phyloP scores from a whole-genome alignment of 2,113 vertebrate species.

The Myiozetetes cayanensis region DNA sequence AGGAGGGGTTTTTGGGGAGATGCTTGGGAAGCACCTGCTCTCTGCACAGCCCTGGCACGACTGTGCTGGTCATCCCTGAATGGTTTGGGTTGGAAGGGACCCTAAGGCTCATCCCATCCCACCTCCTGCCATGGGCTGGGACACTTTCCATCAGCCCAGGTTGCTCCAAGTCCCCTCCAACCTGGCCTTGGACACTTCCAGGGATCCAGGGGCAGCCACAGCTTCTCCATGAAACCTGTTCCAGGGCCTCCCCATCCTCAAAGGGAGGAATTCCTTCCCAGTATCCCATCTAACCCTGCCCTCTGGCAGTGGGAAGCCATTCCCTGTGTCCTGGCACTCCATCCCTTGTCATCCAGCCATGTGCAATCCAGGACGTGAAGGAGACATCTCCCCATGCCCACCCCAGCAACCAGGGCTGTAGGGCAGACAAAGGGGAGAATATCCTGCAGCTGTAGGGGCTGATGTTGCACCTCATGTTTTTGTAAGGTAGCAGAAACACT shows the following conservation, averaged over 20 bases:
- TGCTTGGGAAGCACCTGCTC: neutral
- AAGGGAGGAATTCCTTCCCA: neutral
- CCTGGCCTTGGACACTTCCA: neutral
- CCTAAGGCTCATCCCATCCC: accelerated
- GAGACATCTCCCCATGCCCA: accelerated
- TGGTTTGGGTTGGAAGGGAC: neutral
- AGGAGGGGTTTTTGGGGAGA: neutral
- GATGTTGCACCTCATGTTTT: neutral
- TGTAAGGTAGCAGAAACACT: accelerated
- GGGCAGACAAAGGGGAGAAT: accelerated
- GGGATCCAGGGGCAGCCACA: neutral
- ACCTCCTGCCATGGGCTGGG: neutral
- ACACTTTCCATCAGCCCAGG: neutral
- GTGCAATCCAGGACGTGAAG: accelerated
- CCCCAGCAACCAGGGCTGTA: neutral
- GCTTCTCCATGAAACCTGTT: neutral
- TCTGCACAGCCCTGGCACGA: neutral
- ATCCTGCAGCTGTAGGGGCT: neutral
- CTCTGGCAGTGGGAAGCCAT: neutral
- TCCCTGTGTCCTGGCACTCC: neutral
- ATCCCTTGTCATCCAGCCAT: accelerated
- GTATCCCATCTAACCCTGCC: neutral
- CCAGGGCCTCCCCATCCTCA: neutral
- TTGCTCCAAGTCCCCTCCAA: accelerated
- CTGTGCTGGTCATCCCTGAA: neutral